Evolutionary conservation across 2,797 vertebrate genomes (phyloP), one percentile per base, ranked within the genome.

Genomic region (Lepilemur septentrionalis): DNA sequence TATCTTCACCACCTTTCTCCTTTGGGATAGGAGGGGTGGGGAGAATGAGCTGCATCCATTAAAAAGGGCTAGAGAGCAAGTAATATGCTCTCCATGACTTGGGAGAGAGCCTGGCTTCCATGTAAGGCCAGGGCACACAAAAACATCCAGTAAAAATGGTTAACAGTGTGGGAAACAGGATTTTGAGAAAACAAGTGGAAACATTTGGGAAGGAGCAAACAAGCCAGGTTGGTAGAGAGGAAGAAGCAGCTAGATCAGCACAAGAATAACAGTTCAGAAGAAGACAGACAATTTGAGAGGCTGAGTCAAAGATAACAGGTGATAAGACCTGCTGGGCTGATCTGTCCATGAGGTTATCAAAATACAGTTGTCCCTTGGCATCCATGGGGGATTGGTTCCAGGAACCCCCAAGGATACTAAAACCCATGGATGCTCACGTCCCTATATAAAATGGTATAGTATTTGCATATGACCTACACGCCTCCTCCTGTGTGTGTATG

Each of bases 311-410:
- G 35, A 90, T 5, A 76, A 72, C 8, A 84, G 69, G 80, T 55
- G 13, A 9, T 63, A 83, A 57, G 70, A 94, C 43, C 46, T 80
- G 61, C 59, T 79, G 32, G 52, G n/a, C 70, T 84, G 80, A 90
- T 80, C 57, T 20, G 23, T 65, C n/a, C 30, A 87, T 65, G 79
- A 87, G 38, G 13, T 93, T 92, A 88, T 72, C 85, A 94, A 90
- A 92, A 80, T 67, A 63, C n/a, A 35, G 63, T 67, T 35, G 15
- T 67, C 32, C 32, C n/a, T 63, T 6, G 6, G 30, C 32, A 63
- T 63, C 30, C 61, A 63, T 13, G 15, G 61, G 28, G 61, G 30
- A 63, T 17, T 63, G 75, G 32, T 35, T 78, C 48, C 22, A 55
- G n/a, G 22, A 13, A 23, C n/a, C 22, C 48, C 7, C 75, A 32